Evolutionary conservation across 2,888 invertebrate species (phyloP), one percentile per base, ranked within the genome.

Genomic region (Bembecia ichneumoniformis): DNA sequence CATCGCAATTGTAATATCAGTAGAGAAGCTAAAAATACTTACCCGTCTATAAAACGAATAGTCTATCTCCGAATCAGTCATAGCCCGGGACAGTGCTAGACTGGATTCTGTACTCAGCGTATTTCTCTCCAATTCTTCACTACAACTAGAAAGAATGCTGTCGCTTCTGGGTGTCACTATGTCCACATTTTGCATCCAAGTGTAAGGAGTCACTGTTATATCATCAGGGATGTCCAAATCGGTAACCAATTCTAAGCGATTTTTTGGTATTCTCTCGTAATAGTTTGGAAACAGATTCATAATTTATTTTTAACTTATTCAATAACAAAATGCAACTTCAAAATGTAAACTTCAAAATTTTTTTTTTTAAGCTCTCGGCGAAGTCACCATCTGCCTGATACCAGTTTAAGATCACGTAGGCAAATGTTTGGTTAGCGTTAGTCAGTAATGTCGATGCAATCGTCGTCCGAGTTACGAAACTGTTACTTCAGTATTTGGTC

Each of bases 31-130:
- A 15, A 44, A 40, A 44, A 15, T 10, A 44, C 76, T 71, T 50
- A 84, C 86, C 66, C 76, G 57, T 53, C 68, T 73, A 53, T 71
- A 76, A 50, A 67, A 58, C 1, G 60, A 71, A 54, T 83, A 86
- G 47, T 86, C 86, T 1, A 84, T 82, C 40, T 86, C 86, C 0
- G 84, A 82, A 40, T 82, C 84, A 0, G 84, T 84, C 77, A 87
- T 71, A 3, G 84, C 86, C 15, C 84, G 66, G 0, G 83, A 83
- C 44, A 87, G 53, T 0, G 82, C 62, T 13, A 82, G 53, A 43
- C 80, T 82, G 1, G 82, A 79, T 46, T 69, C 77, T 0, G 82
- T 77, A 47, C 74, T 78, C 35, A 64, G 47, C 0, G 71, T 67
- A 3, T 55, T 60, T 1, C 57, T 57, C 0, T 72, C 72, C 4